These are phyloP conservation scores for Philonicus albiceps DNA, from an alignment of 2,888 invertebrate genomes.

Conservation along the genomic window DNA sequence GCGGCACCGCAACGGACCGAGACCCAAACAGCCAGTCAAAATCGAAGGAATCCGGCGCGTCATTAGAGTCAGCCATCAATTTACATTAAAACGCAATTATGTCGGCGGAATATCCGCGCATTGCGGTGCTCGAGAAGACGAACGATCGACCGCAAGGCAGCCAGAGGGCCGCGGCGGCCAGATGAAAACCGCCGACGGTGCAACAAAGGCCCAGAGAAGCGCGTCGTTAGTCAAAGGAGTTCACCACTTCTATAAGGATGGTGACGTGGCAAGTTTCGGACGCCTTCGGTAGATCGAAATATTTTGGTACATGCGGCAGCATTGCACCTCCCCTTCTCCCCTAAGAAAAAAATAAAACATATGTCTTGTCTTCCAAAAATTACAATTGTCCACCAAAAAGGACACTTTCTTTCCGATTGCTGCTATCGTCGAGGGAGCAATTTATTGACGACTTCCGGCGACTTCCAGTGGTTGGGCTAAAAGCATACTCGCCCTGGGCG, in stretches of 20 bases:
- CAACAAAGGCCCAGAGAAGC: constrained; percentile 6
- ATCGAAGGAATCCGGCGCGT: constrained; percentile 33
- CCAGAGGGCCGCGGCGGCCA: not conserved
- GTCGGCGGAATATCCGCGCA: constrained; percentile 42
- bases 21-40: constrained; percentile 14
- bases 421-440: constrained; percentile 28
- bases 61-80: constrained; percentile 47
- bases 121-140: constrained; percentile 22
- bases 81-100: constrained; percentile 50
- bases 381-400: not conserved
- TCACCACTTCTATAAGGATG: constrained; percentile 38
- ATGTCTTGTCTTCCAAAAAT: not conserved
- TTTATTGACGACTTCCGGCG: constrained; percentile 48
- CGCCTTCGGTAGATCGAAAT: not conserved
- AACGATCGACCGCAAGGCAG: constrained; percentile 4
- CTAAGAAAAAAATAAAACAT: not conserved
- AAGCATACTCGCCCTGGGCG: not conserved
- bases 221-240: constrained; percentile 35
- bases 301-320: not conserved
- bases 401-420: constrained; percentile 15
- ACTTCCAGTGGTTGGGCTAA: constrained; percentile 34
- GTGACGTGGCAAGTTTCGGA: constrained; percentile 34
- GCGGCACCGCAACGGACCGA: not conserved
- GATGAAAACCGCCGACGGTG: constrained; percentile 12
- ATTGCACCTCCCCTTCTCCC: not conserved